Percentiles rank a stretch among this genome's conserved stretches.
Conservation (phyloP, 2,888 invertebrate species). For the Mylabris sibirica region DNA sequence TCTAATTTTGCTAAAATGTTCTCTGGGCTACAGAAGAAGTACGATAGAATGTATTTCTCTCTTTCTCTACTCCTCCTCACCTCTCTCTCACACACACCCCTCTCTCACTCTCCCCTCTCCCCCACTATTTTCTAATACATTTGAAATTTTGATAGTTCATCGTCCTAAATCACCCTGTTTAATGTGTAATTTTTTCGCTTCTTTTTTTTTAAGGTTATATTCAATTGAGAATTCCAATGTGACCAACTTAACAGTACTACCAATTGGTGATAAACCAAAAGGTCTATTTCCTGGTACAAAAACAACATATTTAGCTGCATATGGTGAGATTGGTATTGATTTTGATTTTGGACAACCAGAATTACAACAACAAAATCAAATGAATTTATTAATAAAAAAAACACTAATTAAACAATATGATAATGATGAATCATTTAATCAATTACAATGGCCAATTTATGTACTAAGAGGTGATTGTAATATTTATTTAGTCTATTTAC, state of each 20-base stretch:
- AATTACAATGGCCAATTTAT: conserved; percentile 74
- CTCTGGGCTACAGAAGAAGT: no score
- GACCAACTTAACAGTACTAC: conserved; percentile 46
- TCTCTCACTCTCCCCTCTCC: no score
- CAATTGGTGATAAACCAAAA: conserved; percentile 55
- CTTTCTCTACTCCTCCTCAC: no score
- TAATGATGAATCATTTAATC: conserved; percentile 12
- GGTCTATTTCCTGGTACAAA: conserved; percentile 56
- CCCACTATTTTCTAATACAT: no score
- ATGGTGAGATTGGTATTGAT: conserved; percentile 88
- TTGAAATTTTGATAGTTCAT: no score
- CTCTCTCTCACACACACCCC: no score
- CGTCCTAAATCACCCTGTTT: no score
- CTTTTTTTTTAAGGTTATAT: conserved; percentile 51
- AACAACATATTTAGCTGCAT: conserved; percentile 56
- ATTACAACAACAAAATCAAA: conserved; percentile 27
- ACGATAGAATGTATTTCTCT: no score
- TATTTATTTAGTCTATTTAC: conserved; percentile 67
- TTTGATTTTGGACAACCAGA: conserved; percentile 79
- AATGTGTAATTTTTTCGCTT: conserved; percentile 3
- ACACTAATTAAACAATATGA: conserved; percentile 20
- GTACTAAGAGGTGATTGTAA: conserved; percentile 87
- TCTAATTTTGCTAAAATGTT: no score
- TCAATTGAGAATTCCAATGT: conserved; percentile 51
- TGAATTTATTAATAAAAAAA: conserved; percentile 37